Percentiles rank a stretch among this genome's conserved stretches.
phyloP scores from a whole-genome alignment of 2,888 invertebrate genomes.

The Trachelus tabidus region DNA sequence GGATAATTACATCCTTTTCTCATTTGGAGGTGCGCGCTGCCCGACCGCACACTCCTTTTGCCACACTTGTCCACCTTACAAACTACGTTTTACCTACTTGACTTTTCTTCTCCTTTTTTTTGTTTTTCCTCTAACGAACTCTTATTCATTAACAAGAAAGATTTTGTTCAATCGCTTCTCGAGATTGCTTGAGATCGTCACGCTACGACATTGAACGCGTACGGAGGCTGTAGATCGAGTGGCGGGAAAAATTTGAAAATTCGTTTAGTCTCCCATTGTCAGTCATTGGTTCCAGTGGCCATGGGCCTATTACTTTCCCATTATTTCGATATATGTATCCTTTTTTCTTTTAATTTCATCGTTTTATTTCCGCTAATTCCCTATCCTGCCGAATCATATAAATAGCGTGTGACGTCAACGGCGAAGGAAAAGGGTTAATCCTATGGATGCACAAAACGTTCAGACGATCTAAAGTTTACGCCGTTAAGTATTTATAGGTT shows the following conservation, averaged over 20 bases:
- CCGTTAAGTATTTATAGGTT: slow-evolving; percentile 37
- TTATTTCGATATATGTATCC: not conserved
- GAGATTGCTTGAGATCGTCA: not conserved
- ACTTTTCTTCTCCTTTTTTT: slow-evolving; percentile 1
- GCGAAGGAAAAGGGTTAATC: not conserved
- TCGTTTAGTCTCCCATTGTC: not conserved
- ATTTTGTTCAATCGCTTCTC: not conserved
- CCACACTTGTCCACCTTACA: slow-evolving; percentile 22
- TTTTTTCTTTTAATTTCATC: not conserved
- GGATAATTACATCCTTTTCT: slow-evolving; percentile 41
- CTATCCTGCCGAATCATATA: not conserved
- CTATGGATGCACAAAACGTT: not conserved
- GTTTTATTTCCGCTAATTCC: not conserved
- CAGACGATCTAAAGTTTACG: slow-evolving; percentile 22
- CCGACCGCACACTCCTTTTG: slow-evolving; percentile 22
- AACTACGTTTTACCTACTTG: not conserved
- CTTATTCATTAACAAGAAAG: not conserved
- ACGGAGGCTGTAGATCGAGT: too few species aligned
- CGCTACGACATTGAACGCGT: not conserved
- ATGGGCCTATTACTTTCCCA: not conserved
- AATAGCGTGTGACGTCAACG: not conserved
- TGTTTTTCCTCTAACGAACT: not conserved
- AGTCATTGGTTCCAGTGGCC: not conserved
- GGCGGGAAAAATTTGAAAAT: not conserved
- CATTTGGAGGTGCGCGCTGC: slow-evolving; percentile 30